Evolutionary conservation across 2,888 invertebrate species (phyloP).

Genomic region (Xestia xanthographa): DNA sequence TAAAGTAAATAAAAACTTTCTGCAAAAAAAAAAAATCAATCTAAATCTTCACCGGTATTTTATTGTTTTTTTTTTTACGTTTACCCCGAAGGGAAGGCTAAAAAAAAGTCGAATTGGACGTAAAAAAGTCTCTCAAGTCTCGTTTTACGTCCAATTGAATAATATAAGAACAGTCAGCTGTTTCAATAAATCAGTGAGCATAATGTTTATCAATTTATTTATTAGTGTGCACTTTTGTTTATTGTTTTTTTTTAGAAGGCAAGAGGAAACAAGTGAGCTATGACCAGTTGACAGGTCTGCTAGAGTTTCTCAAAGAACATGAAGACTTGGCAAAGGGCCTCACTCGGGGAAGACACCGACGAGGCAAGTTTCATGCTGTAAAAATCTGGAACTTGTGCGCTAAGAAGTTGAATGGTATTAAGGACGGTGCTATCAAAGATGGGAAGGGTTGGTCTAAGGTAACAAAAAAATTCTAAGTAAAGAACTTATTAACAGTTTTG

Average conservation of each 20-base stretch:
- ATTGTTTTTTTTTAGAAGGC: constrained; percentile 63
- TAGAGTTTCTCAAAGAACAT: constrained; percentile 79
- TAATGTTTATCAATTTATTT: background rate
- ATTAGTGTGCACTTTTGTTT: background rate
- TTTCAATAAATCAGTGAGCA: background rate
- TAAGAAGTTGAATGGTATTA: constrained; percentile 74
- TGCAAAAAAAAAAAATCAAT: background rate
- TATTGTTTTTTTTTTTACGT: too few relatives aligned
- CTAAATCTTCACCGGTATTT: background rate
- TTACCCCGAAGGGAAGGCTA: too few relatives aligned
- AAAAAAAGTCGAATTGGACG: too few relatives aligned
- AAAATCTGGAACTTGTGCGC: constrained; percentile 80
- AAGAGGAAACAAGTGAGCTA: constrained; percentile 74
- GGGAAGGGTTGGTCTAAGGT: constrained; percentile 85
- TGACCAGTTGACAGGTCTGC: constrained; percentile 75
- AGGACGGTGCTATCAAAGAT: constrained; percentile 77
- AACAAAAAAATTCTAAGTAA: background rate
- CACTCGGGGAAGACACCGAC: constrained; percentile 73
- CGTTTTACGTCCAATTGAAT: too few relatives aligned
- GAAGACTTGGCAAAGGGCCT: constrained; percentile 77
- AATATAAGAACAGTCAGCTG: background rate
- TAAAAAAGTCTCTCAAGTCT: too few relatives aligned
- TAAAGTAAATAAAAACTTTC: background rate
- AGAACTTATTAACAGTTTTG: background rate
- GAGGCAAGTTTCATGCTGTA: constrained; percentile 76